Base-by-base conservation (phyloP, 1,140 invertebrate genomes). In the Tetramorium parvispinum region DNA sequence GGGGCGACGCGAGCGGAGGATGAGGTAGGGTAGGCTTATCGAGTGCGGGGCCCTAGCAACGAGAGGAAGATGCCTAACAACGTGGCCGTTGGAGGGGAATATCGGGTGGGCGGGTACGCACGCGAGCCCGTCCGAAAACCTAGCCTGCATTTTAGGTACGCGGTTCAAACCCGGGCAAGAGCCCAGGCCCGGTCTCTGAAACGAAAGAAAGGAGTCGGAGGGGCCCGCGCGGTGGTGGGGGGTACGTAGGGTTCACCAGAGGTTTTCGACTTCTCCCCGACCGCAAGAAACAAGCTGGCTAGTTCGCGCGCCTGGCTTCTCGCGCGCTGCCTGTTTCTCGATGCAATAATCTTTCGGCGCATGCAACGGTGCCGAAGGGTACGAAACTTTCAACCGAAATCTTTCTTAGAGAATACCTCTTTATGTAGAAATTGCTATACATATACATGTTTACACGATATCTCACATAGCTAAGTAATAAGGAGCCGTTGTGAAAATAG, bases 191-290 rank as follows among this genome's bases (percentile, higher is more conserved):
- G 75, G 82, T 85, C 65, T 46, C 65, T 46, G 85, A 79, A 85
- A 85, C 76, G 82, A 88, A 88, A 81, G 86, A 86, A 89, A 86
- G 86, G 85, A 88, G 88, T 76, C 87, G 75, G 86, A 59, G 68
- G 8, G 81, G 70, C 83, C 87, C 79, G 68, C 87, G 76, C 87
- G 5, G 5, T 90, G 89, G 95, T 94, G 94, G 95, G 95, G 94
- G 94, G 95, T 94, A 95, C 94, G 95, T 95, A 95, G 94, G 95
- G 94, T 95, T 95, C 94, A 95, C 94, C 89, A 92, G 94, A 95
- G 95, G 94, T 95, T 95, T 95, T 95, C 94, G 94, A 95, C 95
- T 95, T 94, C 93, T 92, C 93, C 53, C 68, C 91, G 93, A 89
- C 92, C 92, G 86, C 89, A 88, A 91, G 88, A 55, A 88, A 88